These are phyloP conservation scores for Eupithecia dodoneata DNA, from an alignment of 2,888 invertebrate genomes.

Conservation along the genomic window DNA sequence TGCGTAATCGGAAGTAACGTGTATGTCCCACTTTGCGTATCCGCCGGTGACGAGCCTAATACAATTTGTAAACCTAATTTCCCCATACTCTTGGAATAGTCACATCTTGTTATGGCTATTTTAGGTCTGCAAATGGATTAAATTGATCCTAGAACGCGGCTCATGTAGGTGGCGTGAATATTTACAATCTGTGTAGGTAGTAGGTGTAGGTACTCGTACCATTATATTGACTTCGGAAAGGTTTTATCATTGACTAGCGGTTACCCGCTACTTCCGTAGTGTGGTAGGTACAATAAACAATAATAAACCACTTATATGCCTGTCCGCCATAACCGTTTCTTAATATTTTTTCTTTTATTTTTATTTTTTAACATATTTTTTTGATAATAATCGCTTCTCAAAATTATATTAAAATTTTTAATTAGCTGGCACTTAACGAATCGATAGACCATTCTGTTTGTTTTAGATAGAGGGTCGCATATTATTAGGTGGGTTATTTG, in stretches of 20 bases:
- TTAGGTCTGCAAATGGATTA: background rate
- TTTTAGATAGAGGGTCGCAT: too few species aligned
- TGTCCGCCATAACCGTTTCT: too few species aligned
- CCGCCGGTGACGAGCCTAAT: slow-evolving; percentile 22
- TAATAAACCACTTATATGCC: too few species aligned
- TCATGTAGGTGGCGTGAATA: background rate
- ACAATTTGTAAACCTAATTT: slow-evolving; percentile 29
- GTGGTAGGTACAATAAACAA: too few species aligned
- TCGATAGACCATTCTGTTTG: too few species aligned
- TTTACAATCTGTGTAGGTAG: background rate
- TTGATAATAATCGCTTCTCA: too few species aligned
- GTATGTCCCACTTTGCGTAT: slow-evolving; percentile 7
- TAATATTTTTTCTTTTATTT: too few species aligned
- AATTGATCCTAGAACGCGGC: background rate
- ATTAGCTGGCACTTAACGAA: too few species aligned
- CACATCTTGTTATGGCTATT: slow-evolving; percentile 10
- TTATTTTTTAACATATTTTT: too few species aligned
- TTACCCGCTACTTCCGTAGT: too few species aligned
- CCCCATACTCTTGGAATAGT: slow-evolving; percentile 22
- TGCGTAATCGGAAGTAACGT: background rate
- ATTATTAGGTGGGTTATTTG: too few species aligned
- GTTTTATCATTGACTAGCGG: background rate
- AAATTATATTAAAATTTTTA: too few species aligned
- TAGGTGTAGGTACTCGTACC: background rate
- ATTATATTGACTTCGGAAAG: background rate